phyloP scores from a whole-genome alignment of 2,113 vertebrate genomes.

The Caloenas nicobarica region DNA sequence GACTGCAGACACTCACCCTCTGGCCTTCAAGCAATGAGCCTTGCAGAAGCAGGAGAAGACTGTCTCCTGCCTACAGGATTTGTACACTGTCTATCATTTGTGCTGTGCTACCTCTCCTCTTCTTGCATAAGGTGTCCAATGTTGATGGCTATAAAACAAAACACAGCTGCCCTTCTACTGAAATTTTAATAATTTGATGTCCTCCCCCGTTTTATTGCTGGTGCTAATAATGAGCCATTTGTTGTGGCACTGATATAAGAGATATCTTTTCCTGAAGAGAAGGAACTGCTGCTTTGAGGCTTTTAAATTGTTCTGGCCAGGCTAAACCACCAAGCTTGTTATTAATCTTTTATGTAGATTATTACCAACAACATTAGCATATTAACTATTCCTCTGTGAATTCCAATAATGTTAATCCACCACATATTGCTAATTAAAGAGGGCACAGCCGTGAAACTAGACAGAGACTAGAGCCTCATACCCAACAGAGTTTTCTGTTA shows the following conservation, averaged over 20 bases:
- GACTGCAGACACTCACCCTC: neutral
- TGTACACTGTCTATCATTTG: neutral
- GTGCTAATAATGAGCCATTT: neutral
- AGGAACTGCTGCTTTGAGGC: neutral
- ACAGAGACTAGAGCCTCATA: neutral
- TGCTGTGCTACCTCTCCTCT: neutral
- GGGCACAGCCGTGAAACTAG: neutral
- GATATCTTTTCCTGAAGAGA: neutral
- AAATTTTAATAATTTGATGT: neutral
- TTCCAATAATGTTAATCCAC: conserved; percentile 12
- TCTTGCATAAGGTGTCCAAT: neutral
- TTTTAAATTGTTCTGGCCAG: neutral
- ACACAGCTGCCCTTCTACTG: neutral
- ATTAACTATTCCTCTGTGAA: conserved; percentile 34
- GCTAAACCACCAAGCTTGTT: neutral
- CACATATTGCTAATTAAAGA: neutral
- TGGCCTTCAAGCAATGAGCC: neutral
- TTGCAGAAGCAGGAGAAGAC: neutral
- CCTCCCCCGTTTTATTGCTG: neutral
- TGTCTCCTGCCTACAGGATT: neutral
- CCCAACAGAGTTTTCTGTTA: neutral
- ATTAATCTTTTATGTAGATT: conserved; percentile 8
- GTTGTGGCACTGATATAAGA: neutral
- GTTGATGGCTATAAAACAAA: neutral
- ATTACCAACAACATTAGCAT: conserved; percentile 40